Conservation (phyloP, 2,888 invertebrate species). For the Mylabris sibirica region DNA sequence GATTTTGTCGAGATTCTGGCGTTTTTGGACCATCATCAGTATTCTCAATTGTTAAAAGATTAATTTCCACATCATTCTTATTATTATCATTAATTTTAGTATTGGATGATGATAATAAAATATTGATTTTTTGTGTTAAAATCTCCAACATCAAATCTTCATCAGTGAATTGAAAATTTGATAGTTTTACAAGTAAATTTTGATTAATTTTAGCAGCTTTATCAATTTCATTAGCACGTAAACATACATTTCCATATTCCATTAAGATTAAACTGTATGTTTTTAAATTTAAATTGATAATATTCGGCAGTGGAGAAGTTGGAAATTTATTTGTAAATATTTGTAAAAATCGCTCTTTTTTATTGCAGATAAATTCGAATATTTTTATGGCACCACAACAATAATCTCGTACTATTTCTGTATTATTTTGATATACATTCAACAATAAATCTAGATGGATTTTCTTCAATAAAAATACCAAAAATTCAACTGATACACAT, state of each 20-base stretch:
- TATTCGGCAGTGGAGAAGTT: neutral
- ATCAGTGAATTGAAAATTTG: neutral
- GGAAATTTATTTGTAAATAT: neutral
- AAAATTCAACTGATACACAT: constrained; percentile 23
- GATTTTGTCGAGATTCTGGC: constrained; percentile 12
- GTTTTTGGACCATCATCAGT: neutral
- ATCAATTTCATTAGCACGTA: constrained; percentile 2
- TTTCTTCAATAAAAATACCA: constrained; percentile 2
- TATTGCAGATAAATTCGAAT: constrained; percentile 8
- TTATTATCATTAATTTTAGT: neutral
- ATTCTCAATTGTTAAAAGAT: neutral
- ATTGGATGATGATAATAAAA: neutral
- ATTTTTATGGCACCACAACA: constrained; percentile 18
- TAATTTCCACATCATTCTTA: neutral
- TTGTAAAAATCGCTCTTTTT: neutral
- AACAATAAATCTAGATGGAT: constrained; percentile 9
- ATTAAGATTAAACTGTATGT: constrained; percentile 15
- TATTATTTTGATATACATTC: constrained; percentile 13
- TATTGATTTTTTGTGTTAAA: constrained; percentile 17
- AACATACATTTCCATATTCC: constrained; percentile 15
- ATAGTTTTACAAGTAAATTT: neutral
- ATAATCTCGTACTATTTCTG: constrained; percentile 14
- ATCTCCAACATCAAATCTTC: constrained; percentile 18
- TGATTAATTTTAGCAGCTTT: constrained; percentile 18
- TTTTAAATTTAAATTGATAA: neutral